Base-by-base conservation (phyloP, 2,888 invertebrate genomes). In the Lithophane socia region DNA sequence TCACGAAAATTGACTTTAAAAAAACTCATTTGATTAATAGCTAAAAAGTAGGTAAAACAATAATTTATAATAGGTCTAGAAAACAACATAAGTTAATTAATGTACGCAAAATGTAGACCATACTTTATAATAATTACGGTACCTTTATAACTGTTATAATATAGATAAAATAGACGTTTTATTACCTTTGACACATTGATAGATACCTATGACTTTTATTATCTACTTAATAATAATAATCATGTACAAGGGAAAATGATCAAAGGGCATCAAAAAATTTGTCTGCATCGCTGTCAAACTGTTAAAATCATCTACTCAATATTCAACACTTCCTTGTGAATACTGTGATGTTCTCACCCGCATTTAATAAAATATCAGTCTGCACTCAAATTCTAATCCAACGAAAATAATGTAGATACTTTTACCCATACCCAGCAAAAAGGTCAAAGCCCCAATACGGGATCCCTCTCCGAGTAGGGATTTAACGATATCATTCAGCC, bases 401-500 rank as follows among this genome's bases (percentile, higher is more conserved):
- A 47, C 9, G 49, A 54, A 49, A 67, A 75, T 60, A 81, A 81
- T 71, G 64, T 84, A 60, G 54, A 61, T 72, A 56, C 24, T 75
- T 67, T 56, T 29, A 37, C 16, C 13, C 21, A 37, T 9, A 42
- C 13, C 9, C 13, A 12, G 42, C 63, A 49, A 76, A 86, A 84
- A 77, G 73, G 75, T 60, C 73, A 66, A 37, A 70, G 61, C 44
- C 44, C 54, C 47, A 37, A 85, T 63, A 65, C 58, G 16, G 47
- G 42, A 71, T 64, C 68, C 37, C 61, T 52, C 67, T 49, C 5
- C 66, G 66, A 54, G 61, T 63, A 49, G 7, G 71, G 79, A 79
- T 85, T 80, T 83, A 77, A 83, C 83, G 76, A 85, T 83, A 85
- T 77, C 83, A 77, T 82, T 66, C 73, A 75, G 69, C 69, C 52